Base-by-base conservation (phyloP, 2,797 vertebrate species). In the Sparidentex hasta region DNA sequence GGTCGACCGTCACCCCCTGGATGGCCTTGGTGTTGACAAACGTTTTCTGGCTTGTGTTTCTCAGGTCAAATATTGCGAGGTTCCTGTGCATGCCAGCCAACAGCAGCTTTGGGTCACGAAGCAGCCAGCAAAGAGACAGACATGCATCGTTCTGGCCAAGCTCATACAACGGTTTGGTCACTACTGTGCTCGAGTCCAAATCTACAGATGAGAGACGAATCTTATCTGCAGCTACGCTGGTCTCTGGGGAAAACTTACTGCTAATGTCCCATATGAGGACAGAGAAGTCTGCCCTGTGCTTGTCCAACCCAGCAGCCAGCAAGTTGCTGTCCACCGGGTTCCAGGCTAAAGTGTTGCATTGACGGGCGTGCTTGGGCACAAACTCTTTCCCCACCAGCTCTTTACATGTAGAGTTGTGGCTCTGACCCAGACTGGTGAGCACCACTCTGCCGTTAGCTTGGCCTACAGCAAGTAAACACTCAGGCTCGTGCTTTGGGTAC, bases 1-100 rank as follows among this genome's bases (percentile, higher is more conserved):
- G 98, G 88, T 99, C 98, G 0, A 99, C 98, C 0, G 97, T 97
- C 67, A 99, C 98, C 0, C 98, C 98, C 83, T 99, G 98, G 83
- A 99, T 97, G 85, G 98, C 98, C 92, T 99, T 99, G 48, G 98
- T 99, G 91, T 99, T 99, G 23, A 99, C 98, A 78, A 99, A 99
- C 13, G 98, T 98, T 85, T 99, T 99, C 90, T 99, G 98, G 93
- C 97, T 99, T 1, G 97, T 98, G 92, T 99, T 99, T 74, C 98
- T 95, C 82, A 99, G 94, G 90, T 99, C 98, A 64, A 99, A 99
- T 82, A 99, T 98, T 17, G 98, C 98, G 38, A 99, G 91, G 89
- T 99, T 99, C 25, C 98, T 93, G 86, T 99, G 98, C 98, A 99
- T 99, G 47, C 98, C 98, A 0, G 98, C 98, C 84, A 99, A 89